phyloP scores from a whole-genome alignment of 1,140 invertebrate species.

The Ridgeia piscesae region DNA sequence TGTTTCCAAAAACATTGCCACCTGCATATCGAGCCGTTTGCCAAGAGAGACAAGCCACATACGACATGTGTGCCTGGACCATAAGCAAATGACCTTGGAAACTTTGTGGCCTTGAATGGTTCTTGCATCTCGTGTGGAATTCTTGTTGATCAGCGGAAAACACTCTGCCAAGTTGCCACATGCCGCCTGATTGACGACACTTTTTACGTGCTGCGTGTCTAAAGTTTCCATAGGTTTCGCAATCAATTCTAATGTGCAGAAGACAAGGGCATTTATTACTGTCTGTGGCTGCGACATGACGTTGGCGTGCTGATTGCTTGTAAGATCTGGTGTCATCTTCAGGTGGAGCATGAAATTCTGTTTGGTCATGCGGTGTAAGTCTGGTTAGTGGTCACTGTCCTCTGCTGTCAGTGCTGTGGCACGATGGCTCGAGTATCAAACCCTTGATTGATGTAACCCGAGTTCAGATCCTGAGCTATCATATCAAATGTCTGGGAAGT shows the following conservation, averaged over 20 bases:
- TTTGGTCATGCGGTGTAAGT: not conserved
- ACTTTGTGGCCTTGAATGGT: not conserved
- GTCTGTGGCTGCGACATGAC: not conserved
- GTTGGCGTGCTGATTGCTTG: not conserved
- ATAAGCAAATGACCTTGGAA: not conserved
- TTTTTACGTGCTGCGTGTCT: not conserved
- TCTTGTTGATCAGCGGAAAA: not conserved
- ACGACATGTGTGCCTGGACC: not conserved
- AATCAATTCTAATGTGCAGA: not conserved
- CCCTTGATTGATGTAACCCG: no score
- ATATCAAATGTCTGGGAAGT: no score
- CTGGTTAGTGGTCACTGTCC: not conserved
- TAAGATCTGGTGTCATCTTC: not conserved
- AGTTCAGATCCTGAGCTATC: no score
- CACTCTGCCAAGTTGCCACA: not conserved
- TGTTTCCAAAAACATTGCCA: not conserved
- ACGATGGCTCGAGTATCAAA: no score
- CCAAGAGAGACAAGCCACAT: not conserved
- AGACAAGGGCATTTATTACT: constrained; percentile 1
- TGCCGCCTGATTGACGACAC: not conserved
- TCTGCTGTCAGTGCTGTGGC: no score
- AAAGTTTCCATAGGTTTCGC: not conserved
- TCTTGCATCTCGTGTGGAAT: not conserved
- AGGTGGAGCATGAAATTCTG: not conserved
- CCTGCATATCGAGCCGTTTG: not conserved